These are phyloP conservation scores for Diaphora mendica DNA, from an alignment of 2,888 invertebrate species.

Conservation along the genomic window DNA sequence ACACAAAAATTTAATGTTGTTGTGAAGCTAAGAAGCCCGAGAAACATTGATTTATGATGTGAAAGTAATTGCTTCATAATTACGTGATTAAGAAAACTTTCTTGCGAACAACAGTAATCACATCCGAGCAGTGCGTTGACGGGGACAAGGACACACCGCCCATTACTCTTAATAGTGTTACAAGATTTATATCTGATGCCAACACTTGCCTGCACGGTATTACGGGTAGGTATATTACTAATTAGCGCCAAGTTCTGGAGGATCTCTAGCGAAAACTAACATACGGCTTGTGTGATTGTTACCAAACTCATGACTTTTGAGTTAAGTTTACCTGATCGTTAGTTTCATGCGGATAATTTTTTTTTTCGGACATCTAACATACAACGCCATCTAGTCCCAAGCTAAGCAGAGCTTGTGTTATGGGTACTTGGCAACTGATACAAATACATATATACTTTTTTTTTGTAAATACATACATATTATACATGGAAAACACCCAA, in stretches of 20 bases:
- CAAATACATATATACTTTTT: too few species aligned
- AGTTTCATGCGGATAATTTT: too few species aligned
- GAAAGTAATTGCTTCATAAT: background rate
- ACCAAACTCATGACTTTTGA: background rate
- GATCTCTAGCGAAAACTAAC: background rate
- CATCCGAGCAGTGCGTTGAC: background rate
- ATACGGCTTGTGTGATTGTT: background rate
- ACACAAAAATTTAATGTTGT: background rate
- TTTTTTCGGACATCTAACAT: too few species aligned
- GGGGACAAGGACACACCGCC: conserved; percentile 4
- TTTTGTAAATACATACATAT: too few species aligned
- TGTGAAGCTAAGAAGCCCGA: background rate
- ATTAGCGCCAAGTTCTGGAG: background rate
- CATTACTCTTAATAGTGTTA: background rate
- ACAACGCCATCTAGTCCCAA: too few species aligned
- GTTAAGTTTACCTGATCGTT: too few species aligned
- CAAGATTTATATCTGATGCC: background rate
- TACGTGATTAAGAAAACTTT: conserved; percentile 8
- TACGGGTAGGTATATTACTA: background rate
- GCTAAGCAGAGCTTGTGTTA: too few species aligned
- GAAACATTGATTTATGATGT: conserved; percentile 8
- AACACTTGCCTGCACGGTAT: background rate
- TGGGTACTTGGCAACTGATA: too few species aligned
- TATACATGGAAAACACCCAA: too few species aligned
- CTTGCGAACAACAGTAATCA: background rate